phyloP scores from a whole-genome alignment of 2,113 vertebrate genomes.

The Poecilia latipinna region DNA sequence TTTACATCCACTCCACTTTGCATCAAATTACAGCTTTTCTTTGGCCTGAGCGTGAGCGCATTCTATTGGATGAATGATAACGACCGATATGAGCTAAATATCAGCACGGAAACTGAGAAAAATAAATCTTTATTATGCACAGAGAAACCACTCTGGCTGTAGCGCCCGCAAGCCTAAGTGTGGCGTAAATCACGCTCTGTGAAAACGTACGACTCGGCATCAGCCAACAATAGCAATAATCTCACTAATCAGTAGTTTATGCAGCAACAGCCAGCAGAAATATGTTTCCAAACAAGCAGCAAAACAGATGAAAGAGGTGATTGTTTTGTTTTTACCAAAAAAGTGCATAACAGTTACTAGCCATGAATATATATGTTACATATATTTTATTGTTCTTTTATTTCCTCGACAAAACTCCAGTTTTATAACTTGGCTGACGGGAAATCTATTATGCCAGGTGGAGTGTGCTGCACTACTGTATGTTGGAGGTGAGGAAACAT shows the following conservation, averaged over 20 bases:
- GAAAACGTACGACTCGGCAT: conserved; percentile 62
- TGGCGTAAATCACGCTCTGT: conserved; percentile 74
- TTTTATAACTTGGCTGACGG: neutral
- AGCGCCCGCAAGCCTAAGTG: conserved; percentile 60
- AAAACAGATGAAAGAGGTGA: conserved; percentile 22
- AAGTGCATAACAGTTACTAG: neutral
- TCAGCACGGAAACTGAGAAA: conserved; percentile 49
- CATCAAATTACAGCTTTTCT: conserved; percentile 68
- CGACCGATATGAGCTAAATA: conserved; percentile 75
- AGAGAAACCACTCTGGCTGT: conserved; percentile 47
- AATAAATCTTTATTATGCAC: conserved; percentile 74
- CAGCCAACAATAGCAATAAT: conserved; percentile 75
- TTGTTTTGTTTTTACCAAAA: conserved; percentile 3
- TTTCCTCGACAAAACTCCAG: neutral
- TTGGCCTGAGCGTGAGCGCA: conserved; percentile 55
- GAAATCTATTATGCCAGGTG: conserved; percentile 50
- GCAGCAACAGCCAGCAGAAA: conserved; percentile 53
- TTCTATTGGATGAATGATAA: conserved; percentile 75
- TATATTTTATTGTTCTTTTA: neutral
- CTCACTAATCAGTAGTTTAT: conserved; percentile 62
- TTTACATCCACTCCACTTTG: conserved; percentile 50
- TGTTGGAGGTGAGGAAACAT: conserved; percentile 75
- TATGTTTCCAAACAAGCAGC: conserved; percentile 34
- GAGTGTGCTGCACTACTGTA: conserved; percentile 52
- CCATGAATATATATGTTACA: neutral